Base-by-base conservation (phyloP, 2,113 vertebrate genomes). In the Petroica traversi region DNA sequence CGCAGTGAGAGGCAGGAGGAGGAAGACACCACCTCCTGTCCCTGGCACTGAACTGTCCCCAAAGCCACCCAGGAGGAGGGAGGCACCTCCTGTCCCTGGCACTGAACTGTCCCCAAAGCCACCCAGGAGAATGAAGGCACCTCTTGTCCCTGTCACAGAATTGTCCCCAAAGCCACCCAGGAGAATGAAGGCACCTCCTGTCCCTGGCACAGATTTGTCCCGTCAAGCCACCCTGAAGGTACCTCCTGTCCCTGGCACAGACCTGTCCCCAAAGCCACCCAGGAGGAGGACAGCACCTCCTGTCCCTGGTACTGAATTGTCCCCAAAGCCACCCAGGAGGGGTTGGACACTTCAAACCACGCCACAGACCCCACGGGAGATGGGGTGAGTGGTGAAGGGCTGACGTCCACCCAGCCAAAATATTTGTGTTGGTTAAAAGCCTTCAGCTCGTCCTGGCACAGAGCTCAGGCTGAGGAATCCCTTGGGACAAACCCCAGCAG, bases 1-100 rank as follows among this genome's bases (percentile, higher is more conserved):
- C 49, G 0, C 58, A 68, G 83, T 82, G 90, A 94, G 92, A 92
- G 86, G 89, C 89, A 76, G 93, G 85, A 84, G n/a, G n/a, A n/a
- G n/a, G n/a, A n/a, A n/a, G n/a, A n/a, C n/a, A n/a, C n/a, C n/a
- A n/a, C n/a, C n/a, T n/a, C n/a, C n/a, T n/a, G n/a, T n/a, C n/a
- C n/a, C n/a, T n/a, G n/a, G n/a, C n/a, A n/a, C n/a, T n/a, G n/a
- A n/a, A n/a, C n/a, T n/a, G n/a, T n/a, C n/a, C n/a, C n/a, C n/a
- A n/a, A n/a, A n/a, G n/a, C n/a, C n/a, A n/a, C n/a, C n/a, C 89
- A 76, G 93, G 85, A 84, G 84, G 33, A 52, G 80, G 31, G 12
- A 64, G 52, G 59, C 59, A 64, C 17, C 18, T 83, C 31, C n/a
- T n/a, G n/a, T 55, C 24, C 68, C 26, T 14, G 43, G 23, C 49